A percentile compares a stretch with the other conserved stretches of the same genome.
Conservation (phyloP, 2,797 vertebrate species). For the Silurus lanzhouensis region DNA sequence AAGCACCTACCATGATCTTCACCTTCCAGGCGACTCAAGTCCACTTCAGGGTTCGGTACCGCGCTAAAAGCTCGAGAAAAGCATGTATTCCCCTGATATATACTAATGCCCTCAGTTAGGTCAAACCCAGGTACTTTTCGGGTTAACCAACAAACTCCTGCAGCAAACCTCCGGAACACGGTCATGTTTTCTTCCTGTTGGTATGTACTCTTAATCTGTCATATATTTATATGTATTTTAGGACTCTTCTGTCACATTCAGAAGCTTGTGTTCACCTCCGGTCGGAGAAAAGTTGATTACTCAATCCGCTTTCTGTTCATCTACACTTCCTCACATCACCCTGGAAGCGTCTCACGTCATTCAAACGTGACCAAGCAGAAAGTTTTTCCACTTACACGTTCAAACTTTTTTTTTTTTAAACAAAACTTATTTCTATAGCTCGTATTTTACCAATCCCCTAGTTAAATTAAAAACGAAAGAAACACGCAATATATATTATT, state of each 20-base stretch:
- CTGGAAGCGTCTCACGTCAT: background rate
- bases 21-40: slow-evolving; percentile 64
- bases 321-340: slow-evolving; percentile 12
- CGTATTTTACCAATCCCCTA: background rate
- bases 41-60: slow-evolving; percentile 62
- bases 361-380: slow-evolving; percentile 10
- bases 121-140: background rate
- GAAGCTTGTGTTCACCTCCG: background rate
- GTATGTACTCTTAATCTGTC: background rate
- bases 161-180: slow-evolving; percentile 1
- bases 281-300: background rate
- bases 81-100: rapidly evolving
- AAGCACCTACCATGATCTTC: slow-evolving; percentile 67
- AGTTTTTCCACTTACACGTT: background rate
- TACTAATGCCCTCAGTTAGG: background rate
- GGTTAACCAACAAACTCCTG: background rate
- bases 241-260: background rate
- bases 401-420: background rate
- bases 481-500: too few species aligned
- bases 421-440: background rate
- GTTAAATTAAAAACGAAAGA: too few species aligned
- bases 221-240: background rate
- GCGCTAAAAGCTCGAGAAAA: slow-evolving; percentile 41
- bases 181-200: slow-evolving; percentile 3
- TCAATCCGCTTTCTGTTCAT: background rate